Conservation (phyloP, 2,113 vertebrate genomes). For the Podiceps cristatus region DNA sequence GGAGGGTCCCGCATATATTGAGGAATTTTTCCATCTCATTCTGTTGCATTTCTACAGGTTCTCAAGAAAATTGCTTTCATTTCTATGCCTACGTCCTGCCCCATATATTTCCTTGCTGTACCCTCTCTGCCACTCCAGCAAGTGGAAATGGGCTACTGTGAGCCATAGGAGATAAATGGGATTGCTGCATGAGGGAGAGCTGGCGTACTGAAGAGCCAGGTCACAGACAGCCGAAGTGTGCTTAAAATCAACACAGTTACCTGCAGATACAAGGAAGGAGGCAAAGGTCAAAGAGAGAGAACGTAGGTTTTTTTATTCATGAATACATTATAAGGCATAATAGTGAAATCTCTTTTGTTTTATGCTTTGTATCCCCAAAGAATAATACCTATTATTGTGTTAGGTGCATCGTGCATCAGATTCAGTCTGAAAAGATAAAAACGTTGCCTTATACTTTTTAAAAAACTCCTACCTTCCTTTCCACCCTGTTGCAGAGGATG, state of each 20-base stretch:
- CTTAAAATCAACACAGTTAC: not conserved
- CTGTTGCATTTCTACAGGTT: not conserved
- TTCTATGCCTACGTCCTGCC: not conserved
- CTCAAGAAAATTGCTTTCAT: constrained; percentile 4
- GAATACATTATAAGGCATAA: not conserved
- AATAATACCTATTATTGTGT: not conserved
- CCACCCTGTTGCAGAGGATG: not conserved
- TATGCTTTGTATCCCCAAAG: not conserved
- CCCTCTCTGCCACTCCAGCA: not conserved
- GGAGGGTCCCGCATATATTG: not conserved
- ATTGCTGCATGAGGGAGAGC: not conserved
- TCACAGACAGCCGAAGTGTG: not conserved
- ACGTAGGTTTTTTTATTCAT: not conserved
- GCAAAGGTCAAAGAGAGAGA: not conserved
- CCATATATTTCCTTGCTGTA: not conserved
- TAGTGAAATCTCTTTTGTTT: not conserved
- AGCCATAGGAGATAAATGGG: not conserved
- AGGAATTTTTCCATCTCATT: not conserved
- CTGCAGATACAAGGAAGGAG: not conserved
- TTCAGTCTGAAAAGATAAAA: not conserved
- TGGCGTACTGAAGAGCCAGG: not conserved
- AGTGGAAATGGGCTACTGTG: not conserved
- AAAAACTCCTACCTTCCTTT: not conserved
- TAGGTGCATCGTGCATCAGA: not conserved
- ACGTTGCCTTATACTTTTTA: not conserved